These are phyloP conservation scores for Dromococcyx pavoninus DNA, from an alignment of 2,797 vertebrate species.

Conservation along the genomic window DNA sequence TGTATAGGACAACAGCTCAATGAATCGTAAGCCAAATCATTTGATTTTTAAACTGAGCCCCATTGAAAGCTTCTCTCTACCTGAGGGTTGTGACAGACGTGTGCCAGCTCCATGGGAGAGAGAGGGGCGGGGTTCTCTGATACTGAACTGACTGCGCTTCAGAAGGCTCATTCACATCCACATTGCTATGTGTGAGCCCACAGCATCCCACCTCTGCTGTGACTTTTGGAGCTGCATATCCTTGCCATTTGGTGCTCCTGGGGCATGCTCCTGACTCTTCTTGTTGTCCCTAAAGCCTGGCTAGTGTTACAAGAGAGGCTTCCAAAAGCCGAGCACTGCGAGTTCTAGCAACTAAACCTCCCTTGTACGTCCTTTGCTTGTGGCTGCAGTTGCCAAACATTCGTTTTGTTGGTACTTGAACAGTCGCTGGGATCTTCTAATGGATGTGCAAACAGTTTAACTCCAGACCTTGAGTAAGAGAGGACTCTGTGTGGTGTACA, in stretches of 20 bases:
- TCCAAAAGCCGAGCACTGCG: accelerated
- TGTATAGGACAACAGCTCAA: background rate
- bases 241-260: background rate
- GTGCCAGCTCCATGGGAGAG: background rate
- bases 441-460: background rate
- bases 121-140: background rate
- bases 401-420: background rate
- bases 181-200: background rate
- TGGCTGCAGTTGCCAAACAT: background rate
- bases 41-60: background rate
- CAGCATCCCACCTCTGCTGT: background rate
- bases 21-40: background rate
- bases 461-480: background rate
- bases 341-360: background rate
- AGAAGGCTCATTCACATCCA: background rate
- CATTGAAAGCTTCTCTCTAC: background rate
- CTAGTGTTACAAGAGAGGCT: background rate
- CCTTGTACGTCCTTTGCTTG: background rate
- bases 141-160: background rate
- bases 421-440: slow-evolving; percentile 6
- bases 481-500: background rate
- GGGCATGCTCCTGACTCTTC: background rate
- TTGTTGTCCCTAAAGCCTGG: background rate
- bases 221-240: background rate
- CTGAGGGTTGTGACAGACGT: accelerated